phyloP scores from a whole-genome alignment of 2,888 invertebrate genomes.

The Hoplodrina ambigua region DNA sequence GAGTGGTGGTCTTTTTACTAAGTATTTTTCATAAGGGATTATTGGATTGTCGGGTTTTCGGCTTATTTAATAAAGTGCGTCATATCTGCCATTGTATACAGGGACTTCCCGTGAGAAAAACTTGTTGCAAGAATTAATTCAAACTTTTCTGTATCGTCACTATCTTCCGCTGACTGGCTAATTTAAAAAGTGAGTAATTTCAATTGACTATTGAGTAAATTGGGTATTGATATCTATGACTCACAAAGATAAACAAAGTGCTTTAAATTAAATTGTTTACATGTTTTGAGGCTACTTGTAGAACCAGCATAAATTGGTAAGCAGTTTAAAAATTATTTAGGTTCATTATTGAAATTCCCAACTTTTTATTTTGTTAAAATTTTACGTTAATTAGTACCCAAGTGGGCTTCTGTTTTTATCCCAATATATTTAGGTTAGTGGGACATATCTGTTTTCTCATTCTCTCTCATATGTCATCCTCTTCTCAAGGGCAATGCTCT shows the following conservation, averaged over 20 bases:
- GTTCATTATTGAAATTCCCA: no score
- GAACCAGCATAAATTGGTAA: constrained; percentile 6
- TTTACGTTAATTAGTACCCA: not conserved
- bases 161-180: constrained; percentile 15
- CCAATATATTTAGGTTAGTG: not conserved
- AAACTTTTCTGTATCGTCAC: not conserved
- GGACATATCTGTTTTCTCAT: not conserved
- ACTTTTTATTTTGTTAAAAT: no score
- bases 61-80: constrained; percentile 34
- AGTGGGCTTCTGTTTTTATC: not conserved
- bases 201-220: constrained; percentile 28
- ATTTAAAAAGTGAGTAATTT: constrained; percentile 29
- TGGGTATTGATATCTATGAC: constrained; percentile 23
- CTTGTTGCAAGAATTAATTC: constrained; percentile 27
- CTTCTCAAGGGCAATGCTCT: no score
- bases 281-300: not conserved
- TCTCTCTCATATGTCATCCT: no score
- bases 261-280: constrained; percentile 18
- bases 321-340: not conserved
- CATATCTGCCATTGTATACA: constrained; percentile 19
- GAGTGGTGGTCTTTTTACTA: constrained; percentile 18
- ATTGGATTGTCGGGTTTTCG: constrained; percentile 8
- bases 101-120: constrained; percentile 49
- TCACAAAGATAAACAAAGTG: constrained; percentile 35
- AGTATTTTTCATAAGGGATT: constrained; percentile 13